These are phyloP conservation scores for Apeira syringaria DNA, from an alignment of 2,888 invertebrate species.

Conservation along the genomic window DNA sequence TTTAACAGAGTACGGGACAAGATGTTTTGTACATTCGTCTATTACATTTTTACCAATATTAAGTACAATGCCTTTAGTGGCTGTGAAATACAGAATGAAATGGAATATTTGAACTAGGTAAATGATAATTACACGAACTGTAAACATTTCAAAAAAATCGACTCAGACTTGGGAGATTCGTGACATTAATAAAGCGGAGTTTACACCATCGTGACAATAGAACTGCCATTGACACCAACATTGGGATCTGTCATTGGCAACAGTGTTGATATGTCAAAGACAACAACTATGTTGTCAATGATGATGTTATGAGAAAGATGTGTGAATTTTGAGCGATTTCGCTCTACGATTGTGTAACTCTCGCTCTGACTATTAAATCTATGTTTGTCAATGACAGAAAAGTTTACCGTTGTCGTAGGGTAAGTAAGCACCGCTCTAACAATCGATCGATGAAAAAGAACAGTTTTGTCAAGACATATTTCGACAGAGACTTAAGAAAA, in stretches of 20 bases:
- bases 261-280: no score
- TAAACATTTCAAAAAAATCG: conserved; percentile 50
- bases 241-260: no score
- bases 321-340: no score
- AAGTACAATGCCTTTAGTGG: conserved; percentile 27
- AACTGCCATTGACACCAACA: no score
- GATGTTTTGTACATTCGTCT: conserved; percentile 50
- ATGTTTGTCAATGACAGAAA: no score
- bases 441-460: conserved; percentile 18
- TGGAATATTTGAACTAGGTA: conserved; percentile 27
- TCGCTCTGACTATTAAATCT: no score
- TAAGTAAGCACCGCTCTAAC: background rate
- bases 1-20: conserved; percentile 62
- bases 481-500: conserved; percentile 33
- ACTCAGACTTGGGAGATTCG: conserved; percentile 60
- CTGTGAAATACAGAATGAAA: conserved; percentile 30
- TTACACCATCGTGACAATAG: conserved; percentile 11
- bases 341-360: no score
- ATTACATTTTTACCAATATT: conserved; percentile 45
- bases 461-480: conserved; percentile 67
- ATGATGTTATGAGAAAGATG: no score
- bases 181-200: conserved; percentile 31
- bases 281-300: no score
- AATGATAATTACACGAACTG: conserved; percentile 42
- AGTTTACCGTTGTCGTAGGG: no score